These are phyloP conservation scores for Osedax fenrisi DNA, from an alignment of 2,888 invertebrate genomes.

Conservation along the genomic window DNA sequence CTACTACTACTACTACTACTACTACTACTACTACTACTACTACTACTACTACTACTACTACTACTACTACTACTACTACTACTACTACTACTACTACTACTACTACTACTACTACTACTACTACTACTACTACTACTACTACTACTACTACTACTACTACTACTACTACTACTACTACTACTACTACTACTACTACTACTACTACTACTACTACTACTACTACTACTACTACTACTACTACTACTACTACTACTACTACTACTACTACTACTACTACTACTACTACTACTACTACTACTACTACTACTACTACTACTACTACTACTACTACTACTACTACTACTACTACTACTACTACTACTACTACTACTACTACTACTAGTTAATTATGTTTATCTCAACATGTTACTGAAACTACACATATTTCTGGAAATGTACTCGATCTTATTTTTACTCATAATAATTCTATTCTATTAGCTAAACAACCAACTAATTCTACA, in stretches of 20 bases:
- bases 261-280: constrained; percentile 24
- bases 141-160: constrained; percentile 7
- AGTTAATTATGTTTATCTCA: no score
- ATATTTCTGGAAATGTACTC: no score
- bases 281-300: background rate
- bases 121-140: background rate
- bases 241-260: constrained; percentile 24
- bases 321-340: constrained; percentile 21
- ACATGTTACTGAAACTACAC: no score
- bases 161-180: constrained; percentile 23
- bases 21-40: background rate
- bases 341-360: background rate
- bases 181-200: constrained; percentile 23
- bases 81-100: background rate
- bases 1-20: background rate
- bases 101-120: background rate
- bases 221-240: constrained; percentile 24
- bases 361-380: background rate
- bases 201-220: constrained; percentile 24
- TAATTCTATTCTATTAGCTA: no score
- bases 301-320: constrained; percentile 23
- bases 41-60: background rate
- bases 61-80: background rate
- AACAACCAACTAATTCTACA: no score
- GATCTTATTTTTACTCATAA: no score